These are phyloP conservation scores for Toxotes lorentzi DNA, from an alignment of 2,797 vertebrate genomes.

Conservation along the genomic window DNA sequence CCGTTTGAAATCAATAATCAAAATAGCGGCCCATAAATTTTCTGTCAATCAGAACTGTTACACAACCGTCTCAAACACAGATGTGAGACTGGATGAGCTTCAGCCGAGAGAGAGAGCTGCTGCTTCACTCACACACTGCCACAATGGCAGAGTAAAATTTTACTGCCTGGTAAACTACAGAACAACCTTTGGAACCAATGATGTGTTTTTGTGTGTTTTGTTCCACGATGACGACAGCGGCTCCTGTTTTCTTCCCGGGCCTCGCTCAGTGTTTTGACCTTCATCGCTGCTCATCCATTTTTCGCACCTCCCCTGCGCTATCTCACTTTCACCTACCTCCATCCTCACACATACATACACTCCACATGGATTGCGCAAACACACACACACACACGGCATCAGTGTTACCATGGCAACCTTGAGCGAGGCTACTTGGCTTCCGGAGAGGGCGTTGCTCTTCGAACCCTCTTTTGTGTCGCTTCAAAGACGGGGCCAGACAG, in stretches of 20 bases:
- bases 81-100: not conserved
- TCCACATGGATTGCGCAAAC: conserved; percentile 2
- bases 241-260: conserved; percentile 35
- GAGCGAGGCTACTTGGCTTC: conserved; percentile 52
- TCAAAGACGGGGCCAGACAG: conserved; percentile 58
- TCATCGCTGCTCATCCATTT: conserved; percentile 54
- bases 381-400: conserved; percentile 42
- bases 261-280: conserved; percentile 48
- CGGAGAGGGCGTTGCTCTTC: conserved; percentile 49
- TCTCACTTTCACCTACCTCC: conserved; percentile 74
- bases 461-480: conserved; percentile 70
- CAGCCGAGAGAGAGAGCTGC: conserved; percentile 13
- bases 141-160: conserved; percentile 43
- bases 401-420: conserved; percentile 70
- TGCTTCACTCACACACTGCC: conserved; percentile 19
- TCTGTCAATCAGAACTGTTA: not conserved
- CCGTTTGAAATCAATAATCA: not conserved
- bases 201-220: conserved; percentile 53
- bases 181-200: conserved; percentile 67
- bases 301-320: conserved; percentile 60
- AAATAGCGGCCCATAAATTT: not conserved
- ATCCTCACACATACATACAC: conserved; percentile 48
- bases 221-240: conserved; percentile 45
- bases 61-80: not conserved
- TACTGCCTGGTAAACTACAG: conserved; percentile 64